These are phyloP conservation scores for Styela plicata DNA, from an alignment of 23 tunicate genomes.

Conservation along the genomic window DNA sequence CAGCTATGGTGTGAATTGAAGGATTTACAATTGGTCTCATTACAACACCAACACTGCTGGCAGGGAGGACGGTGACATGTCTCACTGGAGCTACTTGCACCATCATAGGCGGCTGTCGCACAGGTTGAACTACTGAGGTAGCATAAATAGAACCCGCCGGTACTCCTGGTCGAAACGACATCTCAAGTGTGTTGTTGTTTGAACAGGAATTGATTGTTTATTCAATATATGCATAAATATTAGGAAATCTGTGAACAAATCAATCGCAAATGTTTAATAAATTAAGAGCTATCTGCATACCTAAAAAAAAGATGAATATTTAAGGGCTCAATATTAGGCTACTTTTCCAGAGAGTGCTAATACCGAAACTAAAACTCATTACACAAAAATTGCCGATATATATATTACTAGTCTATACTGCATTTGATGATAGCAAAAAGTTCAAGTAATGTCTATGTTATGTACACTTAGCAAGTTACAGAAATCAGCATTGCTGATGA, in stretches of 20 bases:
- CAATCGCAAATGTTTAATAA: no score
- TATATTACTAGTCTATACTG: no score
- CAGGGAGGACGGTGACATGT: constrained; percentile 63
- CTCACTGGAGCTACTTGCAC: constrained; percentile 87
- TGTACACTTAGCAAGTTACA: no score
- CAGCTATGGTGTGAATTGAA: constrained; percentile 30
- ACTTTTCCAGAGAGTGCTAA: no score
- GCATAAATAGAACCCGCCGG: constrained; percentile 66
- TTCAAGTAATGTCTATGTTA: no score
- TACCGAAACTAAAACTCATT: no score
- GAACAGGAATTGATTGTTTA: not conserved
- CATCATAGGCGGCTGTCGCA: constrained; percentile 59
- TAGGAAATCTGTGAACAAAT: not conserved
- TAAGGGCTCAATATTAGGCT: no score
- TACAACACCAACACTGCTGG: constrained; percentile 7
- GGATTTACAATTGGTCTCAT: constrained; percentile 20
- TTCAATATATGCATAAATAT: not conserved
- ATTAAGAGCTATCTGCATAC: no score
- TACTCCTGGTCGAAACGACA: constrained; percentile 83
- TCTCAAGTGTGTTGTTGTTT: not conserved
- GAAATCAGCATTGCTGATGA: no score
- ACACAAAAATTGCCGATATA: no score
- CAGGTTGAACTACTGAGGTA: constrained; percentile 66
- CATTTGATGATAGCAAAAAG: no score
- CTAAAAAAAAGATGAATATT: no score